Percentiles rank a stretch among this genome's conserved stretches.
Evolutionary conservation across 2,113 vertebrate species (phyloP).

Genomic region (Python bivittatus): DNA sequence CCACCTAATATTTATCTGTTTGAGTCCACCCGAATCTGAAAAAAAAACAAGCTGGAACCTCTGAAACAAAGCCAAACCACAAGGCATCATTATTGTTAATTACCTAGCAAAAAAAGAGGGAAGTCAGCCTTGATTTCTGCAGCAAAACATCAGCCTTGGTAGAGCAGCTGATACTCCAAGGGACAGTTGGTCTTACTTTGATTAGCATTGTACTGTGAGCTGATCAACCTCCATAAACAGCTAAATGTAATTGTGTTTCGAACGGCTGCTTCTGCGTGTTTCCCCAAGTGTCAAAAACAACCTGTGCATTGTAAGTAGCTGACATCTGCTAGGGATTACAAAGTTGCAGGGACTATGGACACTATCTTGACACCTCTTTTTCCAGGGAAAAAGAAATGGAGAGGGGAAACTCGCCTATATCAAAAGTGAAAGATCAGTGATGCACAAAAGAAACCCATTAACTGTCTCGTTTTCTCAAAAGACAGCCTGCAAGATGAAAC

Average conservation of each 20-base stretch:
- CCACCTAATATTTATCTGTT: slow-evolving; percentile 62
- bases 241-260: slow-evolving; percentile 63
- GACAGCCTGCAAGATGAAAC: neutral
- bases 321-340: slow-evolving; percentile 65
- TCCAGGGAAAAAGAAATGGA: slow-evolving; percentile 35
- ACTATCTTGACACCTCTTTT: slow-evolving; percentile 41
- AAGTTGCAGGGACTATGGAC: slow-evolving; percentile 4
- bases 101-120: slow-evolving; percentile 62
- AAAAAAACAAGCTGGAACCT: slow-evolving; percentile 58
- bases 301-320: slow-evolving; percentile 63
- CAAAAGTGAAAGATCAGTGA: slow-evolving; percentile 30
- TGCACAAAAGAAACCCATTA: neutral
- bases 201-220: slow-evolving; percentile 50
- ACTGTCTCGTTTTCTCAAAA: neutral
- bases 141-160: slow-evolving; percentile 55
- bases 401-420: slow-evolving; percentile 18
- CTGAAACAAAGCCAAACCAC: slow-evolving; percentile 66
- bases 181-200: slow-evolving; percentile 65
- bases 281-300: slow-evolving; percentile 65
- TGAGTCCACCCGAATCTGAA: slow-evolving; percentile 57
- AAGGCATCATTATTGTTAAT: slow-evolving; percentile 68
- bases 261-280: slow-evolving; percentile 55
- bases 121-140: slow-evolving; percentile 45
- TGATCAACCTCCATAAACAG: slow-evolving; percentile 57
- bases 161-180: slow-evolving; percentile 72